phyloP scores from a whole-genome alignment of 2,113 vertebrate genomes.

The Sminthopsis crassicaudata region DNA sequence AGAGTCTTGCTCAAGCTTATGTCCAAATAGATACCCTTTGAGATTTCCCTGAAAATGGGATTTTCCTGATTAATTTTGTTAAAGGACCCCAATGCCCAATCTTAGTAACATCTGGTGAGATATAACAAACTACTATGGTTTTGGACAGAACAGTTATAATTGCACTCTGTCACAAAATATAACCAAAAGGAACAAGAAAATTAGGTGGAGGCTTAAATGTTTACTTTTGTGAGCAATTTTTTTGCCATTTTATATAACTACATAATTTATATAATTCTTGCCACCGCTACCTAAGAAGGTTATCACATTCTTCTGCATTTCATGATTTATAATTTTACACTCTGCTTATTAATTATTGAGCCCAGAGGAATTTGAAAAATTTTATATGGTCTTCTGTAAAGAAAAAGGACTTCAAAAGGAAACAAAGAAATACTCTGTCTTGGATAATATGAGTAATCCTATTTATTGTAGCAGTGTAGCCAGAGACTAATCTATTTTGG shows the following conservation, averaged over 20 bases:
- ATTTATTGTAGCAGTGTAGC: not conserved
- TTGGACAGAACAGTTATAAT: not conserved
- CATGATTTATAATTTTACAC: not conserved
- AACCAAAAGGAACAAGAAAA: not conserved
- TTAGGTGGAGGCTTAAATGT: not conserved
- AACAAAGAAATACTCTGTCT: not conserved
- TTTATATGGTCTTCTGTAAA: not conserved
- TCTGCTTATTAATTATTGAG: not conserved
- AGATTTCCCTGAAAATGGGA: not conserved
- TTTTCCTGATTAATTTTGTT: not conserved
- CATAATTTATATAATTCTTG: not conserved
- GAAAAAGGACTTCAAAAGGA: not conserved
- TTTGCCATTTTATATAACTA: not conserved
- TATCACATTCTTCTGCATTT: not conserved
- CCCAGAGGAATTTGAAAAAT: not conserved
- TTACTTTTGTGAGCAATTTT: not conserved
- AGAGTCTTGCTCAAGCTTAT: too few species aligned
- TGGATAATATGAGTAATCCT: not conserved
- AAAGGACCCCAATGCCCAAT: not conserved
- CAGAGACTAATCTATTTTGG: not conserved
- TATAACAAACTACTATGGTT: not conserved
- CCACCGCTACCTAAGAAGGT: not conserved
- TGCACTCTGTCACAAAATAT: not conserved
- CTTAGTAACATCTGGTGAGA: not conserved
- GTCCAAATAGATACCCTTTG: not conserved